Evolutionary conservation across 2,113 vertebrate species (phyloP), one percentile per base, ranked within the genome.

Genomic region (Seriola quinqueradiata): DNA sequence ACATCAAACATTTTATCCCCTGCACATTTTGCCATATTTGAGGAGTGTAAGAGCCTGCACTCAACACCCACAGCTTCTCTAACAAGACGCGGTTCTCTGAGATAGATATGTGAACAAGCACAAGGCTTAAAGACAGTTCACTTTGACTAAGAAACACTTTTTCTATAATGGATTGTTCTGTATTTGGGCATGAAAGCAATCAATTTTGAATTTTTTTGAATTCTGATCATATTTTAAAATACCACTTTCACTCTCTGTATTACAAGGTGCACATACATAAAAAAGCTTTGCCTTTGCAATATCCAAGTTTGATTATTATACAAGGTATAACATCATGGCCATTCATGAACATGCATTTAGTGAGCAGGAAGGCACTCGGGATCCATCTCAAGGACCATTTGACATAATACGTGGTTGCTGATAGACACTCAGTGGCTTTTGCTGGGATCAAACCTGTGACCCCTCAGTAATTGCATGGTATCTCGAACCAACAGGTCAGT

Each of bases 391-490:
- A 91, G 82, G 87, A 85, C 76, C 59, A 48, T 82, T 81, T 82
- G 70, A 86, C 80, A 60, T 84, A 77, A 86, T 65, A 59, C 70
- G 76, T 79, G 65, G 61, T 32, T 86, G 40, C 50, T 90, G 78
- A 89, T 83, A 73, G 89, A 87, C 83, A 85, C 59, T 40, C 21
- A 5, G 50, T 75, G 67, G 46, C 75, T 73, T 87, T 80, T 90
- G 76, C 79, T 77, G 82, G 87, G 77, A 84, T 90, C 83, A 87
- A 78, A 89, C 71, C 63, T 4, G 32, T 90, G 87, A 91, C 90
- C 87, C 89, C 90, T 90, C 12, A 46, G 80, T 90, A 84, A 91
- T 84, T 90, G 87, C 84, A 90, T 89, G 65, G 73, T 79, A 59
- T 82, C 81, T 88, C 38, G 66, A 81, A 84, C 63, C 70, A 85